Evolutionary conservation across 2,888 invertebrate genomes (phyloP), one percentile per base, ranked within the genome.

Genomic region (Eulithis testata): DNA sequence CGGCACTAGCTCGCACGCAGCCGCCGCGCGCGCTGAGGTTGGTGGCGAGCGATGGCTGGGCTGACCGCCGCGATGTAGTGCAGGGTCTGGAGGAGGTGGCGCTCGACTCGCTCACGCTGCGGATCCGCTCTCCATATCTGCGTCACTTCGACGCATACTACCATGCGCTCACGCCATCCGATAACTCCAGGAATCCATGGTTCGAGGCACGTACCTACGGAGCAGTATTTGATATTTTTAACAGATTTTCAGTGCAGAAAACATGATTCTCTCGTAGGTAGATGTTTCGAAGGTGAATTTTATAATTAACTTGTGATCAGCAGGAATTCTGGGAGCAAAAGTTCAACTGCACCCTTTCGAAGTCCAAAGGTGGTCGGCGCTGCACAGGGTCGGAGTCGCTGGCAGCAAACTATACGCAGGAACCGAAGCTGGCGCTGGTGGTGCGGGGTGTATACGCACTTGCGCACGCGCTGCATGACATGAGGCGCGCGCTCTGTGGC

Each of bases 361-460:
- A 71, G 2, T 66, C 70, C 9, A 45, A 7, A 1, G 74, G 65
- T 53, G 59, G 59, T 4, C 73, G 66, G 4, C 68, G 43, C 9
- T 82, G 83, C 65, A 75, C 79, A 55, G 96, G 95, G 0, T 79
- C 90, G 11, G 95, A 96, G 84, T 90, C 88, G 31, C 83, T 95
- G 62, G 82, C 87, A 1, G 85, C 90, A 12, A 88, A 90, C 53
- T 95, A 95, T 85, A 94, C 94, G 61, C 96, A 96, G 82, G 97
- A 97, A 86, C 95, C 96, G 14, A 97, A 97, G 87, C 93, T 97
- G 83, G 96, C 96, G 73, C 96, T 97, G 82, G 96, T 97, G 47
- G 95, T 96, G 78, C 96, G 96, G 84, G 96, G 97, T 3, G 95
- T 97, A 72, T 95, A 95, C 87, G 95, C 96, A 3, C 94, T 97